phyloP scores from a whole-genome alignment of 2,888 invertebrate genomes.

The Gymnoscelis rufifasciata region DNA sequence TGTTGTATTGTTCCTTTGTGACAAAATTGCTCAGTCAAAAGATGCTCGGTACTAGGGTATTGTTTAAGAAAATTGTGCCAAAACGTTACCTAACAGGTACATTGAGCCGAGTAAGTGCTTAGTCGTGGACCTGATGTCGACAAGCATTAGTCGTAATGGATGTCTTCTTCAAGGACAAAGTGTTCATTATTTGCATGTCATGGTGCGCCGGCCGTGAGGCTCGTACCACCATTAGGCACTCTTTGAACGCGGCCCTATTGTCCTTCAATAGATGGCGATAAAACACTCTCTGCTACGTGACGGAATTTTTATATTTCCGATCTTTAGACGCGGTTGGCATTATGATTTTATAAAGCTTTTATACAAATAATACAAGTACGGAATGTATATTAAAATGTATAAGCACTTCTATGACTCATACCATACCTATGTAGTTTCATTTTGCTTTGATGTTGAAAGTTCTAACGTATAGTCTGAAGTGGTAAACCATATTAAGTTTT shows the following conservation, averaged over 20 bases:
- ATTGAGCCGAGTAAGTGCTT: not conserved
- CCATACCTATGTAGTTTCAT: conserved; percentile 6
- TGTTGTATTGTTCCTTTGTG: conserved; percentile 31
- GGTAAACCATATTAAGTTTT: not conserved
- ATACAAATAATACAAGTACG: conserved; percentile 31
- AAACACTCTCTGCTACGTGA: conserved; percentile 63
- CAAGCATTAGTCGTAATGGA: conserved; percentile 3
- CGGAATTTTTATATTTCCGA: conserved; percentile 77
- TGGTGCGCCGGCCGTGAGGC: conserved; percentile 26
- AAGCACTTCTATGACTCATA: conserved; percentile 24
- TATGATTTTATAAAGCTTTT: conserved; percentile 40
- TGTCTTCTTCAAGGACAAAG: conserved; percentile 18
- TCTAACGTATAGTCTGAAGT: conserved; percentile 5
- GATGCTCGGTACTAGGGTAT: conserved; percentile 24
- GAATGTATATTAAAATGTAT: conserved; percentile 26
- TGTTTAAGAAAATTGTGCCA: conserved; percentile 24
- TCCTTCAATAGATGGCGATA: conserved; percentile 64
- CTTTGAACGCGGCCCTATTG: conserved; percentile 65
- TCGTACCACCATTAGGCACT: conserved; percentile 42
- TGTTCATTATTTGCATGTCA: conserved; percentile 38
- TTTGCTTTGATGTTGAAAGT: conserved; percentile 19
- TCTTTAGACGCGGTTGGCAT: conserved; percentile 51
- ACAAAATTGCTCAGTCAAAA: conserved; percentile 28
- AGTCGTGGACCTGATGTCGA: not conserved
- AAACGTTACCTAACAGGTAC: conserved; percentile 11